Evolutionary conservation across 2,797 vertebrate genomes (phyloP).

Genomic region (Muscicapa striata): DNA sequence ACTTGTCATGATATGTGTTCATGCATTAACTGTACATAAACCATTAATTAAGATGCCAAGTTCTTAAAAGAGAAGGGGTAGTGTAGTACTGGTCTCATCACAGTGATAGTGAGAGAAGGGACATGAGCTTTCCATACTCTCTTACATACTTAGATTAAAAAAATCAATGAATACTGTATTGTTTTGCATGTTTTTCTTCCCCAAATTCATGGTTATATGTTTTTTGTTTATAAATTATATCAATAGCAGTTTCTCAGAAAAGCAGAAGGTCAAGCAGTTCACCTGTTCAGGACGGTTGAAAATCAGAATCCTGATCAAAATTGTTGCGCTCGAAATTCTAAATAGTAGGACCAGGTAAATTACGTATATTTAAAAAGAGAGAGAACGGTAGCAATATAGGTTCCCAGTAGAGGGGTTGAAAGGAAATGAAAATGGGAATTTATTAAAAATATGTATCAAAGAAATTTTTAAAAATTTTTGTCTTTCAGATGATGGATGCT

Average conservation of each 20-base stretch:
- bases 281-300: not conserved
- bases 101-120: not conserved
- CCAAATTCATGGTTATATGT: not conserved
- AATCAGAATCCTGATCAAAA: not conserved
- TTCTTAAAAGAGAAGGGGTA: not conserved
- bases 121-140: not conserved
- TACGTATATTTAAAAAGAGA: not conserved
- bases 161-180: not conserved
- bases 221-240: not conserved
- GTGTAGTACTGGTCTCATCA: not conserved
- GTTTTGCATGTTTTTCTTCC: not conserved
- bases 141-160: not conserved
- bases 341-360: not conserved
- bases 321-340: not conserved
- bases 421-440: not conserved
- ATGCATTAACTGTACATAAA: not conserved
- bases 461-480: not conserved
- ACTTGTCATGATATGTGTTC: not conserved
- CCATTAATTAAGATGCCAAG: not conserved
- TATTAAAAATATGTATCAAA: not conserved
- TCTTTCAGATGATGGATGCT: constrained; percentile 93
- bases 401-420: not conserved
- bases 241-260: not conserved
- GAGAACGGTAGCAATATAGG: not conserved
- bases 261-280: not conserved